Conservation (phyloP, 2,888 invertebrate genomes). For the Plusia festucae region DNA sequence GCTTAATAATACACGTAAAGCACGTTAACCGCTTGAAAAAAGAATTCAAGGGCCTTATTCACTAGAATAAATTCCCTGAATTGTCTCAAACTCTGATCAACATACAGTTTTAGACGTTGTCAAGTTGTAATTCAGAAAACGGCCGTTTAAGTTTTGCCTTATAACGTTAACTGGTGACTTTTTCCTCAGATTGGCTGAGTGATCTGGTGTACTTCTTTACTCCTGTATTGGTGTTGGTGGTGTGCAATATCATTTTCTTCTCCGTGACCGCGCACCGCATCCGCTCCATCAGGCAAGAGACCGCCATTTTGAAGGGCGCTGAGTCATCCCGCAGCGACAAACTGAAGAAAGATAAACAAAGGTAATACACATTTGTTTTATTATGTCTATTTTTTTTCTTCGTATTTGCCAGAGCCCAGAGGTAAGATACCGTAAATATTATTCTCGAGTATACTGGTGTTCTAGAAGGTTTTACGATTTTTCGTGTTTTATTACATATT, state of each 20-base stretch:
- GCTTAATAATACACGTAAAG: too few relatives aligned
- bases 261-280: slow-evolving; percentile 92
- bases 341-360: slow-evolving; percentile 89
- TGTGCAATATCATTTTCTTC: slow-evolving; percentile 91
- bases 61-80: too few relatives aligned
- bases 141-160: too few relatives aligned
- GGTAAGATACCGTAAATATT: not conserved
- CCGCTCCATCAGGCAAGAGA: slow-evolving; percentile 91
- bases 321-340: slow-evolving; percentile 91
- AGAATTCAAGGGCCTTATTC: too few relatives aligned
- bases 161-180: not conserved
- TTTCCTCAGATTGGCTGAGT: slow-evolving; percentile 85
- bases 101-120: too few relatives aligned
- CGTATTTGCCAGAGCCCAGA: not conserved
- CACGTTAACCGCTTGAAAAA: too few relatives aligned
- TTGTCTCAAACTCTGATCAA: too few relatives aligned
- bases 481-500: too few relatives aligned
- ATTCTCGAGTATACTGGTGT: not conserved
- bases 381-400: slow-evolving; percentile 7
- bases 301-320: slow-evolving; percentile 90
- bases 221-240: slow-evolving; percentile 91
- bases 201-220: slow-evolving; percentile 92
- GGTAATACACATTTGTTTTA: slow-evolving; percentile 72
- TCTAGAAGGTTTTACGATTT: too few relatives aligned
- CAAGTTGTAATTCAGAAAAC: too few relatives aligned